Percentiles rank a stretch among this genome's conserved stretches.
Evolutionary conservation across 2,113 vertebrate species (phyloP).

Genomic region (Callorhinus ursinus): DNA sequence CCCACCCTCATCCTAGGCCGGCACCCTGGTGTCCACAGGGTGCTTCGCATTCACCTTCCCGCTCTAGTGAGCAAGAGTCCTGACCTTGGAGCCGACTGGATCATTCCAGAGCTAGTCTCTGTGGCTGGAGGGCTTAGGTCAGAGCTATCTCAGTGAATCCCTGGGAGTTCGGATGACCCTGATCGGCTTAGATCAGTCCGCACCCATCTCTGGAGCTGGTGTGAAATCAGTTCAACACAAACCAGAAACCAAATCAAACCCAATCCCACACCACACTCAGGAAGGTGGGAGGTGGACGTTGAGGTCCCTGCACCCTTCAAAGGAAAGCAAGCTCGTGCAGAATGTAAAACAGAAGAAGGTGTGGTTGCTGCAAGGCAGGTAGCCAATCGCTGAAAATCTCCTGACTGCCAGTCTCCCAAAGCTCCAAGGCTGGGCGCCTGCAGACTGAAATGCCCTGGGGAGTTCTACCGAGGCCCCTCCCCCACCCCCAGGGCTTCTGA

Average conservation of each 20-base stretch:
- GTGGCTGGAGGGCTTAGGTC: not conserved
- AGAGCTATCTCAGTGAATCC: not conserved
- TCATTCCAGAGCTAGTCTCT: not conserved
- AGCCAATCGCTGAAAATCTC: not conserved
- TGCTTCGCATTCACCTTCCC: not conserved
- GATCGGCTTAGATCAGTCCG: not conserved
- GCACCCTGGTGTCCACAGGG: not conserved
- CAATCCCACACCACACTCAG: not conserved
- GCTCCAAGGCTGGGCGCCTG: rapidly evolving
- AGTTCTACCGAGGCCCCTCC: not conserved
- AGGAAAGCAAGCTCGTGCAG: not conserved
- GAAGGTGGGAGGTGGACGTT: not conserved
- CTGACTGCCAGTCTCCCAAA: no score
- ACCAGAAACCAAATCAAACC: not conserved
- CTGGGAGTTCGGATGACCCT: no score
- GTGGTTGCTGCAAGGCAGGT: no score
- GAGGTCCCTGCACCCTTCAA: not conserved
- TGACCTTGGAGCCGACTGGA: not conserved
- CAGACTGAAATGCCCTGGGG: not conserved
- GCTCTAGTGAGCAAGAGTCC: not conserved
- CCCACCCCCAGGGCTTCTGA: not conserved
- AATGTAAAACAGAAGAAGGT: not conserved
- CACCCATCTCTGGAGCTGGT: not conserved
- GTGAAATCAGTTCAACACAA: not conserved
- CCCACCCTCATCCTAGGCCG: not conserved